These are phyloP conservation scores for Melanchra persicariae DNA, from an alignment of 2,888 invertebrate species.

Conservation along the genomic window DNA sequence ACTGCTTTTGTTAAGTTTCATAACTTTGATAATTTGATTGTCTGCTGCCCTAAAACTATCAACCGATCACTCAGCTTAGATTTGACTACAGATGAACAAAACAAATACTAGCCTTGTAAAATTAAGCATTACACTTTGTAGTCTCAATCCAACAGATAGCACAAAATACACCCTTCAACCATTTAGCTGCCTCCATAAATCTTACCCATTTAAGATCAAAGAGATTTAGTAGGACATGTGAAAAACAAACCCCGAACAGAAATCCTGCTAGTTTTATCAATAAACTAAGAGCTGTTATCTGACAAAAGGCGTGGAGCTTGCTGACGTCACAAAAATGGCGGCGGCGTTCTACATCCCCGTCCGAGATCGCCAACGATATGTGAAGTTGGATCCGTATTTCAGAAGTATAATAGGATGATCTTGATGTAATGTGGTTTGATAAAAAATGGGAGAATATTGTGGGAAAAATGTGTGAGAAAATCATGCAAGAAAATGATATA, in stretches of 20 bases:
- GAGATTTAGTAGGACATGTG: conserved; percentile 45
- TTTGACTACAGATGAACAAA: neutral
- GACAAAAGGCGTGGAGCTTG: conserved; percentile 8
- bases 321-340: conserved; percentile 40
- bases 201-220: conserved; percentile 29
- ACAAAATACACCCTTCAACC: conserved; percentile 2
- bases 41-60: neutral
- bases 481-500: neutral
- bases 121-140: neutral
- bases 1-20: no score
- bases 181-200: conserved; percentile 38
- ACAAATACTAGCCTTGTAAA: neutral
- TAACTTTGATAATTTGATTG: neutral
- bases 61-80: neutral
- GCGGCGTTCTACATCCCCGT: neutral
- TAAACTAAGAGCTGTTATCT: conserved; percentile 35
- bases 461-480: neutral
- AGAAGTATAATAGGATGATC: conserved; percentile 1
- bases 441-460: neutral
- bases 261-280: conserved; percentile 48
- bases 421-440: conserved; percentile 9
- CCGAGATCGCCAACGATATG: conserved; percentile 2
- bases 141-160: neutral
- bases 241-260: conserved; percentile 38
- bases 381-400: conserved; percentile 25